These are phyloP conservation scores for Choloepus didactylus DNA, from an alignment of 2,797 vertebrate species.

Conservation along the genomic window DNA sequence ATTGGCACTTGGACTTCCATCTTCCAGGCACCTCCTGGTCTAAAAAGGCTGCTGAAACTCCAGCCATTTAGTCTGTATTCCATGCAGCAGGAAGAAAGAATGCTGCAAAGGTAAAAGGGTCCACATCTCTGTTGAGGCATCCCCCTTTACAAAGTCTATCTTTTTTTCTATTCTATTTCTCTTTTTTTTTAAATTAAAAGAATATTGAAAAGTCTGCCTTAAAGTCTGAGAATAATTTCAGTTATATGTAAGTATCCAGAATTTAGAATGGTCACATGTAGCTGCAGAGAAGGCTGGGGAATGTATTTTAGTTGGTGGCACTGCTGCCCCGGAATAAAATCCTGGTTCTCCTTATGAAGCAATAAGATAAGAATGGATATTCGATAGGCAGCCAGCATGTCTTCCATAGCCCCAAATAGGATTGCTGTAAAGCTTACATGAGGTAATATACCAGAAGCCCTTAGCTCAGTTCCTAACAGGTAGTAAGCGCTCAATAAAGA, in stretches of 20 bases:
- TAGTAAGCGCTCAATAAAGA: slow-evolving; percentile 35
- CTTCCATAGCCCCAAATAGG: not conserved
- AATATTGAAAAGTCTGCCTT: not conserved
- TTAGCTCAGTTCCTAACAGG: not conserved
- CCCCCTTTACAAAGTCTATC: not conserved
- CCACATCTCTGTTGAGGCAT: not conserved
- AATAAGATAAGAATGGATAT: slow-evolving; percentile 3
- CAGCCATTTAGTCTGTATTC: slow-evolving; percentile 1
- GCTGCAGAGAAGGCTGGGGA: not conserved
- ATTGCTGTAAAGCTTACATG: not conserved
- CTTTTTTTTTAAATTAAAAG: no score
- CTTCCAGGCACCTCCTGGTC: not conserved
- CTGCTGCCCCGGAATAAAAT: not conserved
- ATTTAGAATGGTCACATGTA: not conserved
- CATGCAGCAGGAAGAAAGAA: not conserved
- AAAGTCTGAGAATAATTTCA: not conserved
- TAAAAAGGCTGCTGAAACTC: not conserved
- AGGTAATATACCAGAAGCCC: not conserved
- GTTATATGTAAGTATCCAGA: not conserved
- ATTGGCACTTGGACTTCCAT: not conserved
- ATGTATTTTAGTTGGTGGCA: not conserved
- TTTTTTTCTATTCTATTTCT: no score
- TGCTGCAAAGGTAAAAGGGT: not conserved
- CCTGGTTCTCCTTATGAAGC: not conserved
- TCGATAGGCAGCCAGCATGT: not conserved